Evolutionary conservation across 2,113 vertebrate genomes (phyloP).

Genomic region (Meles meles): DNA sequence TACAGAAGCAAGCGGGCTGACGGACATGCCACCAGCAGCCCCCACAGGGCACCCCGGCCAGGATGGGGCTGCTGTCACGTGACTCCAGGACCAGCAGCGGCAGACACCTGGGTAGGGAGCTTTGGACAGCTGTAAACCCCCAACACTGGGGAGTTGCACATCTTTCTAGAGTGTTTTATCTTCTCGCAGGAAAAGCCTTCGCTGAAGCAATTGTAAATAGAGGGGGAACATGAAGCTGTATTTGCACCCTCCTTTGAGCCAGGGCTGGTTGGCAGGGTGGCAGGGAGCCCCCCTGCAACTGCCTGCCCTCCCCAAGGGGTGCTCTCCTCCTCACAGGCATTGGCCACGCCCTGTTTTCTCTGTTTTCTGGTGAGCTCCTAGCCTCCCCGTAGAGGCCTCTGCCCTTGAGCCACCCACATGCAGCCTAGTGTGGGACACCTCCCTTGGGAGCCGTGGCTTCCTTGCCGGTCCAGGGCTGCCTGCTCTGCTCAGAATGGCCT

Average conservation of each 20-base stretch:
- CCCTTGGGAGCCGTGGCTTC: too few species aligned
- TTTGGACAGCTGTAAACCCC: neutral
- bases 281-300: neutral
- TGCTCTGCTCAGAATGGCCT: too few species aligned
- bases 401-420: too few species aligned
- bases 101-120: neutral
- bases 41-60: neutral
- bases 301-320: too few species aligned
- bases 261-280: neutral
- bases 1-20: fast-evolving
- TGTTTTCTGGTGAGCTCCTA: neutral
- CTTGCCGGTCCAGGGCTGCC: neutral
- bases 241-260: neutral
- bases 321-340: too few species aligned
- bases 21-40: neutral
- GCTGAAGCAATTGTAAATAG: neutral
- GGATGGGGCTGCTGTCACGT: neutral
- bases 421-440: neutral
- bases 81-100: neutral
- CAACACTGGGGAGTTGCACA: neutral
- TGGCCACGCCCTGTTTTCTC: neutral
- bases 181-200: neutral
- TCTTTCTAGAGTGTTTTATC: neutral
- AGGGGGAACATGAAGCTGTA: neutral
- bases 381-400: neutral